Conservation (phyloP, 2,888 invertebrate species). For the Graphium colonna region DNA sequence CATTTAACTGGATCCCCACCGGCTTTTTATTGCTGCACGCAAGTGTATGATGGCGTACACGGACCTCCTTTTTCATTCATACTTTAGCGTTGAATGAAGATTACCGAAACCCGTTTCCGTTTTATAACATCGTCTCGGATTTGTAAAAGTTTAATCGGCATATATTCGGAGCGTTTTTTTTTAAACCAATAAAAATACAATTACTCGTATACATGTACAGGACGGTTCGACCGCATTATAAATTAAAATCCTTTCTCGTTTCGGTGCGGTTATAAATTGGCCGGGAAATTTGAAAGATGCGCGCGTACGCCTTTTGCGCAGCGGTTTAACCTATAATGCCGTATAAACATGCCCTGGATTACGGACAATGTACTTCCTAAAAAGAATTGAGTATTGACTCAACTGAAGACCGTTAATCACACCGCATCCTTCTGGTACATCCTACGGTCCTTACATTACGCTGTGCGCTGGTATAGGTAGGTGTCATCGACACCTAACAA, state of each 20-base stretch:
- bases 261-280: slow-evolving; percentile 5
- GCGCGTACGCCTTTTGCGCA: neutral
- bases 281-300: neutral
- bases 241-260: slow-evolving; percentile 18
- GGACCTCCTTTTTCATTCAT: slow-evolving; percentile 23
- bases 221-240: slow-evolving; percentile 19
- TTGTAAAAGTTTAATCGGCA: slow-evolving; percentile 16
- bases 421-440: slow-evolving; percentile 5
- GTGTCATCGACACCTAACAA: slow-evolving; percentile 3
- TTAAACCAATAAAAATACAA: slow-evolving; percentile 21
- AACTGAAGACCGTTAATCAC: slow-evolving; percentile 15
- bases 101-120: slow-evolving; percentile 23
- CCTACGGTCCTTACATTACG: neutral
- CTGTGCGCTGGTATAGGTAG: slow-evolving; percentile 1
- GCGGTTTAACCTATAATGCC: neutral
- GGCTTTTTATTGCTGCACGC: slow-evolving; percentile 18
- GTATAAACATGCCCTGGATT: neutral
- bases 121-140: slow-evolving; percentile 21
- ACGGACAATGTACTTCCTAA: slow-evolving; percentile 19
- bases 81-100: slow-evolving; percentile 23
- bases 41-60: slow-evolving; percentile 14
- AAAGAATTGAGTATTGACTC: slow-evolving; percentile 12
- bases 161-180: slow-evolving; percentile 1
- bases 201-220: slow-evolving; percentile 20
- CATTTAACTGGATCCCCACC: slow-evolving; percentile 14